These are phyloP conservation scores for Epirrhoe tristata DNA, from an alignment of 2,888 invertebrate genomes.

Conservation along the genomic window DNA sequence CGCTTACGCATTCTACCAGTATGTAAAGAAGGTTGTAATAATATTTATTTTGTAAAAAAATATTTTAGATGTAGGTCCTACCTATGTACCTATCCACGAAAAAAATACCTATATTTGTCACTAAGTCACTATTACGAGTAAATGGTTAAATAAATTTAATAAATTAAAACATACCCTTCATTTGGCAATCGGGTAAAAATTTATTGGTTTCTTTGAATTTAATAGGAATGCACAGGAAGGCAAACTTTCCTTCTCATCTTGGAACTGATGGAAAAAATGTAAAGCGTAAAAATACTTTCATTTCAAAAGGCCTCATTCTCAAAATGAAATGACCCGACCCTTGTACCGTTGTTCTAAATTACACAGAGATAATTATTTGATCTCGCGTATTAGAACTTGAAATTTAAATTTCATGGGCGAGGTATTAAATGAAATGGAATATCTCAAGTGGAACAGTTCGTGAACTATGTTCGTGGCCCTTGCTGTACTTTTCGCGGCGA, in stretches of 20 bases:
- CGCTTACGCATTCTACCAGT: constrained; percentile 20
- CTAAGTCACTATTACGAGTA: too few species aligned
- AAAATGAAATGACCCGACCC: constrained; percentile 61
- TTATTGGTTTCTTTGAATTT: too few species aligned
- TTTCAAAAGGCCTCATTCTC: constrained; percentile 51
- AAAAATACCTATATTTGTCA: too few species aligned
- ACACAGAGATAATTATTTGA: constrained; percentile 66
- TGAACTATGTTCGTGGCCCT: constrained; percentile 71
- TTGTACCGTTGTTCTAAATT: constrained; percentile 65
- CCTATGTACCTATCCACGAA: too few species aligned
- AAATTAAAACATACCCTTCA: too few species aligned
- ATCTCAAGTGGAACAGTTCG: constrained; percentile 75
- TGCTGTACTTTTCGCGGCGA: constrained; percentile 66
- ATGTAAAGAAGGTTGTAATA: neutral
- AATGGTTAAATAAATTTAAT: too few species aligned
- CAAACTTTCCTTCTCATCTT: constrained; percentile 9
- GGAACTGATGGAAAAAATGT: constrained; percentile 33
- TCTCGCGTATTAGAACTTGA: constrained; percentile 66
- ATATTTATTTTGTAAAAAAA: neutral
- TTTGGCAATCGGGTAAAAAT: too few species aligned
- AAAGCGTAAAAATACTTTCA: constrained; percentile 50
- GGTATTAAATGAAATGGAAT: constrained; percentile 71
- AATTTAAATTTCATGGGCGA: constrained; percentile 78
- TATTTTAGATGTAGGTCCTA: too few species aligned
- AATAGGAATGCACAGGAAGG: neutral